phyloP scores from a whole-genome alignment of 2,797 vertebrate species.

The Brachymystax lenok region DNA sequence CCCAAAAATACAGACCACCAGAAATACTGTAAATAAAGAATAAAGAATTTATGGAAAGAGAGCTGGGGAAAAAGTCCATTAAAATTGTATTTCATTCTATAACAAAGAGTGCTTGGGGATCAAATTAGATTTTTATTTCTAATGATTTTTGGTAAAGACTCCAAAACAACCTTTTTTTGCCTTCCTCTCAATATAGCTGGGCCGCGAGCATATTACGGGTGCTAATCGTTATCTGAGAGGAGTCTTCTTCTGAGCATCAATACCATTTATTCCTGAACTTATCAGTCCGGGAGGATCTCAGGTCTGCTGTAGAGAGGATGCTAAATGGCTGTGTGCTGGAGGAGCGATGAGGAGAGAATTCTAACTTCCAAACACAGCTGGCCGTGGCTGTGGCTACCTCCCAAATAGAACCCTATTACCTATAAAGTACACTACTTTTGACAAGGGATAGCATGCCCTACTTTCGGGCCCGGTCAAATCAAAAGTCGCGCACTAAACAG shows the following conservation, averaged over 20 bases:
- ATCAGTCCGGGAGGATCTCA: constrained; percentile 55
- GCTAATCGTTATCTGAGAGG: constrained; percentile 43
- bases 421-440: too few relatives aligned
- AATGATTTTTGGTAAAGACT: constrained; percentile 59
- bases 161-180: constrained; percentile 37
- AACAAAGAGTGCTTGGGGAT: constrained; percentile 59
- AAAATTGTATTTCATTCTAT: constrained; percentile 62
- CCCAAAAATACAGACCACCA: constrained; percentile 26
- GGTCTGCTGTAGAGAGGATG: constrained; percentile 27
- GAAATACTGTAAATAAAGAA: constrained; percentile 29
- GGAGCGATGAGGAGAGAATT: constrained; percentile 48
- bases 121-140: constrained; percentile 64
- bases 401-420: too few relatives aligned
- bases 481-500: too few relatives aligned
- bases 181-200: constrained; percentile 38
- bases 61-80: constrained; percentile 27
- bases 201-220: constrained; percentile 42
- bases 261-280: constrained; percentile 66
- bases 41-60: constrained; percentile 34
- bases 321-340: constrained; percentile 21
- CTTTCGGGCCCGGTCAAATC: too few relatives aligned
- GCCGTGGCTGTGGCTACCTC: too few relatives aligned
- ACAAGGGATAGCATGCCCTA: too few relatives aligned
- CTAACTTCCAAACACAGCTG: constrained; percentile 29
- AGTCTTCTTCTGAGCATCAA: constrained; percentile 45